Evolutionary conservation across 2,113 vertebrate species (phyloP).

Genomic region (Fulmarus glacialis): DNA sequence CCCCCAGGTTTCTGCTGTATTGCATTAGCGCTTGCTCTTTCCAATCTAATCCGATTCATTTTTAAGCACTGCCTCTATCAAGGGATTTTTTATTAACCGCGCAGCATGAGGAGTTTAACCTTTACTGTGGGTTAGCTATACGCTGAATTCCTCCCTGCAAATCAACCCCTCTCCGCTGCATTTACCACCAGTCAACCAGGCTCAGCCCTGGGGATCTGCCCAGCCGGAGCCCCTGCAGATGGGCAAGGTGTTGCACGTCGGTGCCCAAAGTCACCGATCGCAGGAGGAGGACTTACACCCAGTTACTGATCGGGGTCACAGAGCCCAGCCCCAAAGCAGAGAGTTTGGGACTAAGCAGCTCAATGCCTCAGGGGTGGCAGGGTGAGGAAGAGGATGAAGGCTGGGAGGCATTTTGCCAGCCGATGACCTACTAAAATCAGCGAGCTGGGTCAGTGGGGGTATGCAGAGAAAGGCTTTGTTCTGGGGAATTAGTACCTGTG

Average conservation of each 20-base stretch:
- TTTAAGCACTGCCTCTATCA: background rate
- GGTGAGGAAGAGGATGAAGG: background rate
- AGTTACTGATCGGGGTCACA: no score
- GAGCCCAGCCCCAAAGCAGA: background rate
- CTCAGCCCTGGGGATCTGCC: background rate
- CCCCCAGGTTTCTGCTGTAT: background rate
- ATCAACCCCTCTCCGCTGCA: background rate
- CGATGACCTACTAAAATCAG: background rate
- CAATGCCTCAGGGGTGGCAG: background rate
- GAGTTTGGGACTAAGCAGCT: background rate
- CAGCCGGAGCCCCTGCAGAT: background rate
- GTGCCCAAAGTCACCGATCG: background rate
- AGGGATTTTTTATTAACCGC: background rate
- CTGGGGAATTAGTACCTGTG: background rate
- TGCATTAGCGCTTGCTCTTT: background rate
- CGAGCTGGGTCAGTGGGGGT: background rate
- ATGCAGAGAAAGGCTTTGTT: background rate
- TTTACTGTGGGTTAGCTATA: background rate
- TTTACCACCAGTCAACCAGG: background rate
- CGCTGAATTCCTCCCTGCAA: background rate
- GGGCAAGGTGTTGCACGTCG: rapidly evolving
- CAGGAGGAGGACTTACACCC: background rate
- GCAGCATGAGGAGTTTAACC: background rate
- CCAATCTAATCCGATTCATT: background rate
- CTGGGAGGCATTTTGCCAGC: background rate